Conservation (phyloP, 2,888 invertebrate species). For the Hyles lineata region DNA sequence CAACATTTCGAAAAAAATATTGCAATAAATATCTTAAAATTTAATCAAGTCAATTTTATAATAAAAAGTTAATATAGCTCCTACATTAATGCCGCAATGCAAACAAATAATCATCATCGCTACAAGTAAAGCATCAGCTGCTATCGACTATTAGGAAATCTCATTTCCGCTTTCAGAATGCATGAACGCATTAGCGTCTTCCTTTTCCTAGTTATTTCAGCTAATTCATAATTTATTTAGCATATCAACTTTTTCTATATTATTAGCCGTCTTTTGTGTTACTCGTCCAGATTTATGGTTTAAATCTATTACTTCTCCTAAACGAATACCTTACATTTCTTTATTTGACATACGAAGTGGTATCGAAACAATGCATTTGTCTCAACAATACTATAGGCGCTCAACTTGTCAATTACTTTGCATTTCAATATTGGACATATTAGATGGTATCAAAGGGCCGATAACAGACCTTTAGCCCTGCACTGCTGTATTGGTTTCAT, state of each 20-base stretch:
- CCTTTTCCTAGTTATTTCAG: slow-evolving; percentile 9
- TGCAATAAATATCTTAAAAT: no score
- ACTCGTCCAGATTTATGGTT: no score
- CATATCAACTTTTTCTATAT: neutral
- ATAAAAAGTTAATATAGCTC: no score
- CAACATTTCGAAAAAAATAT: no score
- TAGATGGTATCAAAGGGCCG: neutral
- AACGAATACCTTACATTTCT: no score
- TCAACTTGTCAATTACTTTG: neutral
- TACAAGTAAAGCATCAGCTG: neutral
- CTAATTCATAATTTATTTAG: neutral
- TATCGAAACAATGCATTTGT: no score
- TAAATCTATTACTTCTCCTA: no score
- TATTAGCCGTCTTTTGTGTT: no score
- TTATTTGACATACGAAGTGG: no score
- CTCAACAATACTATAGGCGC: no score
- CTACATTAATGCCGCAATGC: neutral
- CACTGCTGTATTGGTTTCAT: slow-evolving; percentile 7
- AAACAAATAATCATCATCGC: neutral
- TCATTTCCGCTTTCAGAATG: slow-evolving; percentile 1
- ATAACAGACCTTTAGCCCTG: slow-evolving; percentile 21
- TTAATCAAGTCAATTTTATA: no score
- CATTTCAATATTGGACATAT: neutral
- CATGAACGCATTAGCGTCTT: neutral
- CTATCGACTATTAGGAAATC: neutral